Evolutionary conservation across 2,888 invertebrate genomes (phyloP), one percentile per base, ranked within the genome.

Genomic region (Phengaris alcon): DNA sequence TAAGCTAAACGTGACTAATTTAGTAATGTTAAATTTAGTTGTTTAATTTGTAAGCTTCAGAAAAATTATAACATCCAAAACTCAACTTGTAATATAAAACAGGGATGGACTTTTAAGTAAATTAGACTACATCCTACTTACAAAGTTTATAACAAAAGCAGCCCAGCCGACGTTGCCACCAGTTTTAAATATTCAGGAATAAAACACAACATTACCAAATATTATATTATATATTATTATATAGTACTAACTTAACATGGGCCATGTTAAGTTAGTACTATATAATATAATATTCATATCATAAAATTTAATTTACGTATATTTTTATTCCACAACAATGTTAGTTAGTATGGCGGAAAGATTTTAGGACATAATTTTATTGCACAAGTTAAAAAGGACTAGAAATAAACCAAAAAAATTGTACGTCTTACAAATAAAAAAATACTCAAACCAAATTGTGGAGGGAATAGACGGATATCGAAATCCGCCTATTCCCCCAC

Each of bases 41-140:
- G n/a, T n/a, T n/a, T n/a, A n/a, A n/a, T 44, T 64, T 35, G 35
- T 44, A 12, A 64, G 35, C 64, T 6, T 64, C 55, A 44, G 10
- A 44, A 64, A 64, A 64, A 22, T 57, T 59, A 59, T 22, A 22
- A 64, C 2, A 12, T 64, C 35, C 44, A 35, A 35, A 35, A 35
- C 22, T 35, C 15, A 12, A 64, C 22, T 64, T 64, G 59, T 35
- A 35, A 64, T 59, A 22, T 13, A 64, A 59, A 64, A 64, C 35
- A 15, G 35, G 35, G 35, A 64, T 12, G 64, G 13, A 64, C 64
- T 64, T 64, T 64, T 64, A 44, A 13, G 44, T 64, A 13, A 64
- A 64, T 64, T 64, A 44, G 64, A 64, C 64, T 35, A 64, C 64
- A 35, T 64, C 64, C 64, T 64, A 64, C 64, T 64, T 64, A 13